Evolutionary conservation across 2,113 vertebrate species (phyloP), one percentile per base, ranked within the genome.

Genomic region (Silurus meridionalis): DNA sequence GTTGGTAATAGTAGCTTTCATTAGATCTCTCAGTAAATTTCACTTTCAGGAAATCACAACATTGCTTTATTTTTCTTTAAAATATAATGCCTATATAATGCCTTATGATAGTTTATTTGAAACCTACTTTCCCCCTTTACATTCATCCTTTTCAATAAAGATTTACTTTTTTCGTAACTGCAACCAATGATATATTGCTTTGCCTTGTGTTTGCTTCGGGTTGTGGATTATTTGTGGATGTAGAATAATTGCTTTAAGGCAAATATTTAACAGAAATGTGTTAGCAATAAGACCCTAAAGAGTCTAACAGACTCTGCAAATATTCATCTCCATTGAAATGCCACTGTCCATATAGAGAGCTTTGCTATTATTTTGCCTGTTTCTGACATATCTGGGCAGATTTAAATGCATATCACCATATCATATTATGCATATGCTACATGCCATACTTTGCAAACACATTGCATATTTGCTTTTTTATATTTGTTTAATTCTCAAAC

Each of bases 351-450:
- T 74, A 28, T 11, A 52, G 13, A 52, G 21, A 9, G 10, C n/a
- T 74, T 74, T 74, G 69, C 71, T 74, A 21, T 74, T 50, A 61
- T 23, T 64, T 74, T 74, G 48, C 37, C 71, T 74, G 48, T 74
- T 50, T 21, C 8, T 64, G n/a, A n/a, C 21, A 19, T 72, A 74
- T 23, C 48, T 74, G 10, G 48, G 5, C 46, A 74, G 9, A 11
- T 46, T 74, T 10, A 23, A 74, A 74, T 50, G 10, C 9, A 74
- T 74, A 74, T 52, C 19, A 19, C 28, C 7, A 17, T 69, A 69
- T 75, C 72, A 75, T 53, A n/a, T 74, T 19, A 74, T 23, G 19
- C 71, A 50, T 74, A 50, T 19, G 21, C 71, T 5, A 23, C 17
- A 46, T 52, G 46, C 50, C 19, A 50, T 50, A 74, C 21, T 74